Conservation (phyloP, 2,888 invertebrate species). For the Ligdia adustata region DNA sequence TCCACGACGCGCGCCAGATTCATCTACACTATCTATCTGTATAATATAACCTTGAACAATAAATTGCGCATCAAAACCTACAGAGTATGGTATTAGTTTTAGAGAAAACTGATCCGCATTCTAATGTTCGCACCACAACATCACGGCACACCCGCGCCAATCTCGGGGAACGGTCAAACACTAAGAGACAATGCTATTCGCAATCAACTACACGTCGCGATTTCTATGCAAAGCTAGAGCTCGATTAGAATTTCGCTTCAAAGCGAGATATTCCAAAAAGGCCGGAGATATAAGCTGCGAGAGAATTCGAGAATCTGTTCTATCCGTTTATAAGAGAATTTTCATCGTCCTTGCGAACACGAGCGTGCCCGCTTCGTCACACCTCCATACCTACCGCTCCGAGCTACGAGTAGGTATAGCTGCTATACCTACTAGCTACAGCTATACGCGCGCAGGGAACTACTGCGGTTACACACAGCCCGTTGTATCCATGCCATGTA, state of each 20-base stretch:
- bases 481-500: constrained; percentile 34
- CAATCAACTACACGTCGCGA: not conserved
- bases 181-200: not conserved
- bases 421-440: constrained; percentile 18
- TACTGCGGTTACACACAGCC: constrained; percentile 37
- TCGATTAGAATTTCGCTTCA: constrained; percentile 12
- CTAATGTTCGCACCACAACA: not conserved
- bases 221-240: constrained; percentile 5
- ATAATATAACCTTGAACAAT: not conserved
- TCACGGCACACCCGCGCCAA: not conserved
- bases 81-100: not conserved
- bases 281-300: constrained; percentile 7
- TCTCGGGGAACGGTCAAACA: not conserved
- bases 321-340: constrained; percentile 25
- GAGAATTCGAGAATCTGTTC: constrained; percentile 26
- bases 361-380: constrained; percentile 38
- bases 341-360: constrained; percentile 36
- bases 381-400: constrained; percentile 29
- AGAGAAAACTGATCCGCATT: not conserved
- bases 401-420: constrained; percentile 1
- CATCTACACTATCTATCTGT: not conserved
- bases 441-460: constrained; percentile 22
- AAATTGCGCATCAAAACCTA: not conserved
- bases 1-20: not conserved
- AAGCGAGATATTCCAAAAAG: constrained; percentile 20